A percentile compares a stretch with the other conserved stretches of the same genome.
Evolutionary conservation across 2,113 vertebrate species (phyloP).

Genomic region (Alethe diademata): DNA sequence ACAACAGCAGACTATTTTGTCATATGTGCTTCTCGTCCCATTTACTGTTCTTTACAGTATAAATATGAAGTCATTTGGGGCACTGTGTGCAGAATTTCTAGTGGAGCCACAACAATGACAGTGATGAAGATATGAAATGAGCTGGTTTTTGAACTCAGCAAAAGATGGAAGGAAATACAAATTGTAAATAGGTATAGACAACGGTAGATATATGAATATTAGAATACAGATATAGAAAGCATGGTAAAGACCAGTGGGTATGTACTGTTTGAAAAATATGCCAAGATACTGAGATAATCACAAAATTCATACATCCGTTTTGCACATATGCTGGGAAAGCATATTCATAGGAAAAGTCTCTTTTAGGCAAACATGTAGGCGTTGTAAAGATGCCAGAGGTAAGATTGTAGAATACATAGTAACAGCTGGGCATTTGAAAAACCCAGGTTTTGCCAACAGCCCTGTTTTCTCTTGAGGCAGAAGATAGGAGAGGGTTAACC

Average conservation of each 20-base stretch:
- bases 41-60: background rate
- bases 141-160: background rate
- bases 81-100: background rate
- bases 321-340: background rate
- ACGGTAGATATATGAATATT: background rate
- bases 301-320: background rate
- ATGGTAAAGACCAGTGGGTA: background rate
- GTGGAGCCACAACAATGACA: background rate
- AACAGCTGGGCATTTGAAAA: background rate
- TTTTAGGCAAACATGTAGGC: background rate
- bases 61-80: background rate
- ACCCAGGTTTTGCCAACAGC: background rate
- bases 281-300: background rate
- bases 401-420: background rate
- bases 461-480: background rate
- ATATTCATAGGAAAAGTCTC: background rate
- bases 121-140: background rate
- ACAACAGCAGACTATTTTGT: background rate
- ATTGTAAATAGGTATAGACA: background rate
- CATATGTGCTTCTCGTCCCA: background rate
- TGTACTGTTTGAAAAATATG: background rate
- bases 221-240: background rate
- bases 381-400: background rate
- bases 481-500: background rate
- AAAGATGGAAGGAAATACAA: background rate